Evolutionary conservation across 2,113 vertebrate species (phyloP), one percentile per base, ranked within the genome.

Genomic region (Tricholaema leucomelas): DNA sequence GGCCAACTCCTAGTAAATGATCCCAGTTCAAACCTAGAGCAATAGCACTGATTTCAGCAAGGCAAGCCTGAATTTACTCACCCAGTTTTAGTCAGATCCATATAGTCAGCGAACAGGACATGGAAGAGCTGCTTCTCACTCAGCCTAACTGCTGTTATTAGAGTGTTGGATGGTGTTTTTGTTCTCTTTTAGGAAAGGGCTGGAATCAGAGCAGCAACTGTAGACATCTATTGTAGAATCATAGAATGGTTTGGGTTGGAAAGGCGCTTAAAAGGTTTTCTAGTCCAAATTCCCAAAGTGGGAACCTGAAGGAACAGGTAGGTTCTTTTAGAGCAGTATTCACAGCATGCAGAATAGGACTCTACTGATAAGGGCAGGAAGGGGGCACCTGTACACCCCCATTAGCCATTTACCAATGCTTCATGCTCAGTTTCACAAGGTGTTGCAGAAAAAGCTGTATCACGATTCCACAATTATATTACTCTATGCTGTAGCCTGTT

Each of bases 1-100:
- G 78, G 92, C 91, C 96, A 96, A 91, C 50, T 94, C 79, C 88
- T 74, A 33, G 38, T 78, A 94, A 91, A 80, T 94, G 79, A 93
- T 76, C 93, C 78, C 67, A 64, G 86, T 87, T 85, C 84, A 94
- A 94, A 93, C 64, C 56, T 46, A 67, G 88, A 95, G 55, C 60
- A 70, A 38, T 46, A 70, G 67, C 86, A 60, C 50, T 70, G 88
- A 77, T 85, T 89, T 93, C 92, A 72, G 81, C 4, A 0, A 65
- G n/a, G 64, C 64, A 75, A 69, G 72, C 46, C 75, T 89, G 93
- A 60, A 44, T 83, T 89, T 87, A 60, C 38, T 89, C 75, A 85
- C 74, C 50, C 52, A 60, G 1, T 19, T 16, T 2, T 0, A 90
- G n/a, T n/a, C n/a, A n/a, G 52, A 83, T 50, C 36, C 56, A 28